These are phyloP conservation scores for Myripristis murdjan DNA, from an alignment of 2,797 vertebrate species.

Conservation along the genomic window DNA sequence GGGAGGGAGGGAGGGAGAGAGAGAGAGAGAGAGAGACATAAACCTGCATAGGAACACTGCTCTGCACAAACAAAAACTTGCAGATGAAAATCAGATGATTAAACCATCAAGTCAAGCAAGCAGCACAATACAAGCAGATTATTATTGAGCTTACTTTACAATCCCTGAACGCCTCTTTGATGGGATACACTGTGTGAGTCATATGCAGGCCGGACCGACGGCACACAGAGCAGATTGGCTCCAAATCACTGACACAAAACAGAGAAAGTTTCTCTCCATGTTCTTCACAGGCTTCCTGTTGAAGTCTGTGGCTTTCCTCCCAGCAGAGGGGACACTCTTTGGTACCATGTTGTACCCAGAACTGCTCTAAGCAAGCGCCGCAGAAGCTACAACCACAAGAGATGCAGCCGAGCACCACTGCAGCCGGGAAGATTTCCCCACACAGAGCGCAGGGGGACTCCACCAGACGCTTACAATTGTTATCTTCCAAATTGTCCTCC, in stretches of 20 bases:
- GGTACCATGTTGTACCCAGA: constrained; percentile 57
- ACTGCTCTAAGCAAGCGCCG: constrained; percentile 54
- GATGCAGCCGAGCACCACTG: constrained; percentile 63
- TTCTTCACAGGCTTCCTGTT: constrained; percentile 38
- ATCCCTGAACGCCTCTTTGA: constrained; percentile 57
- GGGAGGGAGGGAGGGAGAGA: too few species aligned
- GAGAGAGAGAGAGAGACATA: too few species aligned
- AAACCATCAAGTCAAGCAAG: not conserved
- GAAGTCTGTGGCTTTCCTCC: constrained; percentile 30
- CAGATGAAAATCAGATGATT: not conserved
- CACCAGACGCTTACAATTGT: constrained; percentile 35
- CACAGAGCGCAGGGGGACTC: constrained; percentile 58
- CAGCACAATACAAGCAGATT: not conserved
- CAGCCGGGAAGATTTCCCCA: constrained; percentile 50
- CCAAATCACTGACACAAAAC: constrained; percentile 59
- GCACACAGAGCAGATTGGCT: constrained; percentile 54
- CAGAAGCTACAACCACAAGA: constrained; percentile 59
- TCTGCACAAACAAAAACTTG: not conserved
- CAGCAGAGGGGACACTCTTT: constrained; percentile 64
- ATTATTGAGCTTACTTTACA: constrained; percentile 55
- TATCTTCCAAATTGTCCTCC: constrained; percentile 27
- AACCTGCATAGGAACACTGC: not conserved
- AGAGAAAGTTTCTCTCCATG: constrained; percentile 53
- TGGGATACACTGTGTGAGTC: constrained; percentile 57
- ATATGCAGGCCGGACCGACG: constrained; percentile 37